phyloP scores from a whole-genome alignment of 2,888 invertebrate species.

The Argynnis bischoffii region DNA sequence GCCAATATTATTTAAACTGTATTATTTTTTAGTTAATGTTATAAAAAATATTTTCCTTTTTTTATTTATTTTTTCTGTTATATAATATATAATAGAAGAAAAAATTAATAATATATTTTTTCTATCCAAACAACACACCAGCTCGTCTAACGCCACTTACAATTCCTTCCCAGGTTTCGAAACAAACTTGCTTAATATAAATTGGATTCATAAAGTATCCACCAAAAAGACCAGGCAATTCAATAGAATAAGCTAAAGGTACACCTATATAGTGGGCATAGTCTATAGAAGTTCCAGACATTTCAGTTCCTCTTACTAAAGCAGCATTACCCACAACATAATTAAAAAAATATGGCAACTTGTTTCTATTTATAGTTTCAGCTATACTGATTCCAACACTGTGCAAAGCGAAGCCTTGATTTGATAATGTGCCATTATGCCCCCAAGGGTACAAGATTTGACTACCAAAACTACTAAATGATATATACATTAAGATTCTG shows the following conservation, averaged over 20 bases:
- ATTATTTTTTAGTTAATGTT: too few species aligned
- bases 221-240: slow-evolving; percentile 78
- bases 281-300: slow-evolving; percentile 85
- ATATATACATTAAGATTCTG: slow-evolving; percentile 84
- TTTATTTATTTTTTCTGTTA: too few species aligned
- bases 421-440: slow-evolving; percentile 76
- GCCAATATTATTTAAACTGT: too few species aligned
- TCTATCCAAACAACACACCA: background rate
- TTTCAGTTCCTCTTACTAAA: slow-evolving; percentile 77
- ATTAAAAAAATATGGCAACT: slow-evolving; percentile 58
- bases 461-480: slow-evolving; percentile 84
- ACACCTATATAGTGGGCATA: slow-evolving; percentile 82
- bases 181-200: slow-evolving; percentile 79
- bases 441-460: slow-evolving; percentile 88
- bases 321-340: slow-evolving; percentile 81
- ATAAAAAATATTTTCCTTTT: too few species aligned
- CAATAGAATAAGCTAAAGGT: slow-evolving; percentile 83
- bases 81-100: too few species aligned
- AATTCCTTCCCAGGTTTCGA: slow-evolving; percentile 79
- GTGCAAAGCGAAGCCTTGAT: slow-evolving; percentile 71
- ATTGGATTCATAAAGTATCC: slow-evolving; percentile 82
- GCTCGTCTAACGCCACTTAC: slow-evolving; percentile 12
- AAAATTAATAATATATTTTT: too few species aligned
- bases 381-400: slow-evolving; percentile 66
- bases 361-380: slow-evolving; percentile 59